A percentile compares a stretch with the other conserved stretches of the same genome.
phyloP scores from a whole-genome alignment of 2,113 vertebrate species.

The Tachycineta bicolor region DNA sequence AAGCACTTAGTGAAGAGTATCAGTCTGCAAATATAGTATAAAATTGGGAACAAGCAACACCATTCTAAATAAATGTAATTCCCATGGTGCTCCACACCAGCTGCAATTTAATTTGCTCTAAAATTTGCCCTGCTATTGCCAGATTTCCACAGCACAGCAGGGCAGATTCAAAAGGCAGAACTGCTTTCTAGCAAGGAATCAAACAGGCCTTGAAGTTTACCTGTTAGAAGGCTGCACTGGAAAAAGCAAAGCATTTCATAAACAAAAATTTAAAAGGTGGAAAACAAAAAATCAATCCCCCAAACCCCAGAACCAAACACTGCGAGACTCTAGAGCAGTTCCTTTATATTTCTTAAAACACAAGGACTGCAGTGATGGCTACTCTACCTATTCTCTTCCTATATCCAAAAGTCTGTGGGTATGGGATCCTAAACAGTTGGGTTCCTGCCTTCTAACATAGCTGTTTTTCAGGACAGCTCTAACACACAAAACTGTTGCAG shows the following conservation, averaged over 20 bases:
- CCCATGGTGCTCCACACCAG: rapidly evolving
- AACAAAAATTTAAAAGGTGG: neutral
- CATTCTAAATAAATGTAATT: neutral
- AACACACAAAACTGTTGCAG: neutral
- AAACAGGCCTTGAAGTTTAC: neutral
- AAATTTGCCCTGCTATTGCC: neutral
- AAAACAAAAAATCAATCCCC: neutral
- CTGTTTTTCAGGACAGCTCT: neutral
- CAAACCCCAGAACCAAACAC: neutral
- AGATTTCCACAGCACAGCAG: neutral
- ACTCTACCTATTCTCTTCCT: neutral
- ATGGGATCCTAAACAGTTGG: neutral
- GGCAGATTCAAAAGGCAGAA: neutral
- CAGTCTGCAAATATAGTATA: neutral
- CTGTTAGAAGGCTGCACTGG: neutral
- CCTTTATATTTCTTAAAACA: neutral
- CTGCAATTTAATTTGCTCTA: neutral
- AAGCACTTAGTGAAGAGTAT: neutral
- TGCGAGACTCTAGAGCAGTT: neutral
- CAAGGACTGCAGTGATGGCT: neutral
- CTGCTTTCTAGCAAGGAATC: neutral
- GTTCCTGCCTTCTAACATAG: neutral
- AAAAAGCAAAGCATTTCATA: neutral
- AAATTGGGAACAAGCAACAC: neutral
- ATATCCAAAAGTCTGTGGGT: neutral